Evolutionary conservation across 2,888 invertebrate genomes (phyloP), one percentile per base, ranked within the genome.

Genomic region (Diachrysia chrysitis): DNA sequence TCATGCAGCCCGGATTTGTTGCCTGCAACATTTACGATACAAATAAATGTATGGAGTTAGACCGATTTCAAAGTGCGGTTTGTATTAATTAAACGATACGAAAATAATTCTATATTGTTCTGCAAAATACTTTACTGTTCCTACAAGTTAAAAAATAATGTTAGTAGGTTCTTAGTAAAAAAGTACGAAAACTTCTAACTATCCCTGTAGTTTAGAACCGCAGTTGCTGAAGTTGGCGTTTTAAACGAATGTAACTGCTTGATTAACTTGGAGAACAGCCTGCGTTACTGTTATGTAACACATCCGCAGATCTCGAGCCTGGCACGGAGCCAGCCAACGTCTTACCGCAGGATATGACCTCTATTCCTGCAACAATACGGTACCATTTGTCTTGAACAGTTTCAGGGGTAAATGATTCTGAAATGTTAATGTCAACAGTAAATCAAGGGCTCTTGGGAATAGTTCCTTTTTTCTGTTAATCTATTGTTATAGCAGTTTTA

Each of bases 201-300:
- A 37, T 23, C 9, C 58, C 61, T 46, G 55, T 29, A 10, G 23
- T 17, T 23, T 29, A 57, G 35, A 42, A 58, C 46, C 21, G 14
- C 9, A 46, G 60, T 66, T 54, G 58, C 46, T 12, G n/a, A 48
- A 64, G 32, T 57, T 54, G 19, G 66, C 62, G 51, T 57, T 69
- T 66, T 62, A 51, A 70, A 74, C 23, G 32, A 79, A 76, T 60
- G 53, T 69, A 68, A 67, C 23, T n/a, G 48, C 54, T 62, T 66
- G 64, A 63, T n/a, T 60, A 58, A 68, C 53, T 62, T 69, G n/a
- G 57, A 58, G 58, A 68, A 72, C 67, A 76, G 73, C 81, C 73
- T 82, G 67, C 77, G 71, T 73, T 68, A 82, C 55, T 59, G 54
- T 82, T 82, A 76, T 37, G 64, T 75, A 81, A 80, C 72, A 69